Conservation (phyloP, 1,140 invertebrate genomes). For the Pogonomyrmex barbatus region DNA sequence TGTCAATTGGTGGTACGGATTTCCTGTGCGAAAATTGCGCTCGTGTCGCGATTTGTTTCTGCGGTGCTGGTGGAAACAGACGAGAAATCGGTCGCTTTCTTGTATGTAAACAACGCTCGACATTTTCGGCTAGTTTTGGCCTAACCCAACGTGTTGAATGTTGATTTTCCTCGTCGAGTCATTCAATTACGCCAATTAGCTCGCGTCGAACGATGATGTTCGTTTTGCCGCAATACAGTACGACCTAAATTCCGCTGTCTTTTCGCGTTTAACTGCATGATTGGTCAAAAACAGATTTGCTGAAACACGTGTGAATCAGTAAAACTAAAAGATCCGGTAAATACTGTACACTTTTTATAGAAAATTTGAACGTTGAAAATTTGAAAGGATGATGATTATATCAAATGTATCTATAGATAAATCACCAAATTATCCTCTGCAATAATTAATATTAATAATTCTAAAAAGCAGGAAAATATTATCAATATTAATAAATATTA, state of each 20-base stretch:
- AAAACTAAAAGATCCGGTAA: not conserved
- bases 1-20: constrained; percentile 56
- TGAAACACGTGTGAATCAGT: not conserved
- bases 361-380: not conserved
- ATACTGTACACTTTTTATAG: not conserved
- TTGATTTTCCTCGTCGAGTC: constrained; percentile 60
- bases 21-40: constrained; percentile 63
- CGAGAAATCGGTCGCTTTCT: constrained; percentile 34
- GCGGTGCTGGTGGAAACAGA: constrained; percentile 51
- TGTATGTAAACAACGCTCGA: constrained; percentile 46
- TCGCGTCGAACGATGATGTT: constrained; percentile 54
- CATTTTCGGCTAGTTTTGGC: constrained; percentile 64
- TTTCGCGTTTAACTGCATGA: constrained; percentile 30
- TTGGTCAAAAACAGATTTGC: constrained; percentile 36
- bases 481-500: too few species aligned
- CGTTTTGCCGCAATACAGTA: constrained; percentile 34
- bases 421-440: too few species aligned
- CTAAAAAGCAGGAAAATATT: too few species aligned
- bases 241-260: constrained; percentile 26
- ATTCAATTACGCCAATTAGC: constrained; percentile 65
- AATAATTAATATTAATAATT: too few species aligned
- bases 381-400: too few species aligned
- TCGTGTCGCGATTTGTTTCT: constrained; percentile 69
- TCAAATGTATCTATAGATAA: too few species aligned
- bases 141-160: constrained; percentile 45